These are phyloP conservation scores for Sterrhoptilus dennistouni DNA, from an alignment of 2,113 vertebrate species.

Conservation along the genomic window DNA sequence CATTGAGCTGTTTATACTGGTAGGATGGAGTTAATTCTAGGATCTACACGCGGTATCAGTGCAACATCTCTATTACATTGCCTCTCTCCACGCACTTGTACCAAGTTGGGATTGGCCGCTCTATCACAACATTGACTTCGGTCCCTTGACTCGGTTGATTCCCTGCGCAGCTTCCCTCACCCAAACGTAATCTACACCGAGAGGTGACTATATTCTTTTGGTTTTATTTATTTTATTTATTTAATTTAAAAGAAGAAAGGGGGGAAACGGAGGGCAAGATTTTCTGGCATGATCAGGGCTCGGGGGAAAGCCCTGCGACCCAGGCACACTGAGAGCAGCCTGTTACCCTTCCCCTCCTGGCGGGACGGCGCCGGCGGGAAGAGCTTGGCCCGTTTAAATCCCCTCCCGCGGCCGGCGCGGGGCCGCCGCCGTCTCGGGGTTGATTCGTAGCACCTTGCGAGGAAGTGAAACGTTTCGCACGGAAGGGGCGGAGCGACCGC, in stretches of 20 bases:
- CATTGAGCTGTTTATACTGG: neutral
- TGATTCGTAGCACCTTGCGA: constrained; percentile 97
- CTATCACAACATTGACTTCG: neutral
- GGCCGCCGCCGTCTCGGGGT: constrained; percentile 78
- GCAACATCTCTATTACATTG: constrained; percentile 31
- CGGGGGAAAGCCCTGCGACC: neutral
- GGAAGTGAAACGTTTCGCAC: constrained; percentile 91
- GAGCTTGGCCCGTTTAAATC: neutral
- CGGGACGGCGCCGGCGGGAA: neutral
- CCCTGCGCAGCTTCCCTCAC: neutral
- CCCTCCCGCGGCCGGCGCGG: neutral
- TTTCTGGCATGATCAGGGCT: neutral
- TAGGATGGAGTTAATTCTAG: constrained; percentile 27
- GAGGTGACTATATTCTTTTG: neutral
- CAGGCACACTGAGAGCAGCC: neutral
- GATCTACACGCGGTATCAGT: neutral
- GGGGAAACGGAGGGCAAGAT: neutral
- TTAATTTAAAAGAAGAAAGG: too few species aligned
- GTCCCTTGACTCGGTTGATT: neutral
- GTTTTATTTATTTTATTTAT: too few species aligned
- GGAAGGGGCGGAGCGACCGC: constrained; percentile 93
- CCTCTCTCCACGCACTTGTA: neutral
- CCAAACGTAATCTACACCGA: neutral
- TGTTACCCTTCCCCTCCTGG: neutral
- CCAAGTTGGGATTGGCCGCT: neutral